Percentiles rank a stretch among this genome's conserved stretches.
These are phyloP conservation scores for Micronisus gabar DNA, from an alignment of 2,113 vertebrate genomes.

Conservation along the genomic window DNA sequence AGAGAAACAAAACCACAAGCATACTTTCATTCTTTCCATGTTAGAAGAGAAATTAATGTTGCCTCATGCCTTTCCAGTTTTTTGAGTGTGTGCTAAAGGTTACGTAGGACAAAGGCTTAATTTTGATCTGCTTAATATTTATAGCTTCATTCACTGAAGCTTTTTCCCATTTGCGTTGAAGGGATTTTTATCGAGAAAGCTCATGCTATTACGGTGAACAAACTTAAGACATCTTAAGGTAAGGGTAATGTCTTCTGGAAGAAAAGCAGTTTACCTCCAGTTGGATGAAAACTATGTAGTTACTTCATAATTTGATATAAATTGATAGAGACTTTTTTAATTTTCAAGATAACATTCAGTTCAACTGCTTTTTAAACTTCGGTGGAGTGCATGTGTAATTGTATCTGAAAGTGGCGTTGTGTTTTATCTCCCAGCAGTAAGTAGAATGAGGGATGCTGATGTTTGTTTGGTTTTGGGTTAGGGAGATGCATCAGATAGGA, in stretches of 20 bases:
- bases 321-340: neutral
- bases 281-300: neutral
- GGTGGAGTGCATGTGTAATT: neutral
- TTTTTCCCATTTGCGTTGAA: neutral
- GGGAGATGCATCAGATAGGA: slow-evolving; percentile 13
- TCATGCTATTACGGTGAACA: neutral
- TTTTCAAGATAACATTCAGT: neutral
- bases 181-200: neutral
- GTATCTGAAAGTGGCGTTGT: neutral
- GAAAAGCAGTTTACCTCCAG: neutral
- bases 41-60: neutral
- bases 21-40: neutral
- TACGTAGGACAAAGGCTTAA: slow-evolving; percentile 34
- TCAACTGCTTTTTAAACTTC: neutral
- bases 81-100: slow-evolving; percentile 18
- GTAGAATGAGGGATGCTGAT: neutral
- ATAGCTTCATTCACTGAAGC: neutral
- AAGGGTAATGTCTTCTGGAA: neutral
- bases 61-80: neutral
- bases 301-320: neutral
- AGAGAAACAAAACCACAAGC: neutral
- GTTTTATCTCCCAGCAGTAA: slow-evolving; percentile 28
- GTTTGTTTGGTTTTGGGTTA: slow-evolving; percentile 38
- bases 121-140: slow-evolving; percentile 40
- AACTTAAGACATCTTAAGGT: neutral